Conservation (phyloP, 2,797 vertebrate species). For the Hypotaenidia philippensis region DNA sequence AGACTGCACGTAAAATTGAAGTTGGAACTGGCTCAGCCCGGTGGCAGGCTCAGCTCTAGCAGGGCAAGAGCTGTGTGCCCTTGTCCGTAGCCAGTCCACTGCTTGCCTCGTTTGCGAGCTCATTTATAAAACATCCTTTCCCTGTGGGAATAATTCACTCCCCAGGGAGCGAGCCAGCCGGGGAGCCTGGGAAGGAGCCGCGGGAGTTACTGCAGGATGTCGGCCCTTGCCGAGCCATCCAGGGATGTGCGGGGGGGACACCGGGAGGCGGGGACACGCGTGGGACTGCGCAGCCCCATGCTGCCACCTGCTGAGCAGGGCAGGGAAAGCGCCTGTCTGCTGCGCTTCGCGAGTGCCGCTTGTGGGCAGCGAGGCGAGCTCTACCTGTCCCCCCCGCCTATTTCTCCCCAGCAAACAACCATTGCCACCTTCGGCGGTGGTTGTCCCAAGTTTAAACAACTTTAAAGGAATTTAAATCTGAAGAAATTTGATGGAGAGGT, state of each 20-base stretch:
- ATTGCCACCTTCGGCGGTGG: accelerated
- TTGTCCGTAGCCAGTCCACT: accelerated
- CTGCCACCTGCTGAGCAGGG: conserved; percentile 24
- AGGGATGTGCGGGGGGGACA: accelerated
- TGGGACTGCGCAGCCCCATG: background rate
- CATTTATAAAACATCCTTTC: accelerated
- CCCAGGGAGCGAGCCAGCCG: background rate
- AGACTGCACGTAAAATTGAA: accelerated
- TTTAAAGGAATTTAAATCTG: background rate
- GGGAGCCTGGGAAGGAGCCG: background rate
- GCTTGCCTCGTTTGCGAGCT: accelerated
- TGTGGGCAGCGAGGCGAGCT: accelerated
- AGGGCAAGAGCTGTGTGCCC: background rate
- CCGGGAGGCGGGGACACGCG: background rate
- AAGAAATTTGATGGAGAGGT: background rate
- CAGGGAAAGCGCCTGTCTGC: background rate
- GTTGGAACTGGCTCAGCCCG: background rate
- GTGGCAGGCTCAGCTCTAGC: background rate
- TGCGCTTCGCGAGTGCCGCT: accelerated
- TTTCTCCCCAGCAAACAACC: accelerated
- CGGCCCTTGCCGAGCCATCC: accelerated
- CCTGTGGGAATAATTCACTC: accelerated
- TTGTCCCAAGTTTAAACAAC: background rate
- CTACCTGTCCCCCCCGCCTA: background rate
- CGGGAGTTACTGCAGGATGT: accelerated